Percentiles rank a stretch among this genome's conserved stretches.
Conservation (phyloP, 2,797 vertebrate genomes). For the Lerista edwardsae region DNA sequence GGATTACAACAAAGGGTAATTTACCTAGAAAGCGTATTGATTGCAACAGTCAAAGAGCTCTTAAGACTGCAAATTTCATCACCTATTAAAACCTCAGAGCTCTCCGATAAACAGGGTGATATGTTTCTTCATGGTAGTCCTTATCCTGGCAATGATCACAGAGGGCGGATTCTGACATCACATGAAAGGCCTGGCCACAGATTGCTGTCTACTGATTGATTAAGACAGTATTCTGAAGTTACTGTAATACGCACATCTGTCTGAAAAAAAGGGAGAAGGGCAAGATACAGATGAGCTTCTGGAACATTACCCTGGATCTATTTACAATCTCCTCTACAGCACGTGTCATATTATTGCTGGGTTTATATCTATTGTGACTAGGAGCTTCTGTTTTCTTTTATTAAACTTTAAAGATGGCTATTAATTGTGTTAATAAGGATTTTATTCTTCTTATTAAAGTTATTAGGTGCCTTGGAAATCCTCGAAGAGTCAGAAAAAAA, state of each 20-base stretch:
- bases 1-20: conserved; percentile 40
- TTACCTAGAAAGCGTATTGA: conserved; percentile 28
- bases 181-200: neutral
- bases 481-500: neutral
- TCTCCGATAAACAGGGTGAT: neutral
- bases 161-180: neutral
- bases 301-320: neutral
- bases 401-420: neutral
- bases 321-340: neutral
- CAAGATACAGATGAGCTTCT: neutral
- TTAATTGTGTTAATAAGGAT: neutral
- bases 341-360: neutral
- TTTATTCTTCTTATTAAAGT: neutral
- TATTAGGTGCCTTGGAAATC: neutral
- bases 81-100: conserved; percentile 5
- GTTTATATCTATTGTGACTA: neutral
- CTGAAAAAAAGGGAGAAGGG: neutral
- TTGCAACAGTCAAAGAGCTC: conserved; percentile 26
- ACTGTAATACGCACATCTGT: neutral
- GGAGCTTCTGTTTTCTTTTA: neutral
- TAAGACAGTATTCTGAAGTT: neutral
- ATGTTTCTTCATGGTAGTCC: neutral
- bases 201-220: neutral
- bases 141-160: neutral
- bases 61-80: conserved; percentile 37